Evolutionary conservation across 2,888 invertebrate species (phyloP), one percentile per base, ranked within the genome.

Genomic region (Escarpia spicata): DNA sequence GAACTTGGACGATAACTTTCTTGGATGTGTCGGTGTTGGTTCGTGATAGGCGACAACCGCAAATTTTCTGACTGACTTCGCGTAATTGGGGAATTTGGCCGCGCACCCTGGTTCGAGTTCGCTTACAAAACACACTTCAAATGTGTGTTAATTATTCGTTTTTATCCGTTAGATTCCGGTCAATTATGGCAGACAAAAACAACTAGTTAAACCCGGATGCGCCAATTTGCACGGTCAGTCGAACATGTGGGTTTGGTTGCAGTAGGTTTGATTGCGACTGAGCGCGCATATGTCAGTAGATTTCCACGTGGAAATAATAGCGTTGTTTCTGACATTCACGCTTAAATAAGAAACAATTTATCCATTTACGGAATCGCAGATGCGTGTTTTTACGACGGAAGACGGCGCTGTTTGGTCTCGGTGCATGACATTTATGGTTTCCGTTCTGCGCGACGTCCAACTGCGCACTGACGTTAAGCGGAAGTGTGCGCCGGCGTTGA

Each of bases 121-220:
- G 19, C n/a, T n/a, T 26, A 75, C 19, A 75, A 75, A 4, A n/a
- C 0, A 75, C 75, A 6, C 75, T 75, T 75, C 75, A n/a, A 75
- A 75, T 26, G 75, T 75, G 75, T n/a, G 75, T 75, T 75, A 75
- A 75, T 75, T n/a, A 75, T 75, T 75, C 75, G 37, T 52, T 75
- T 75, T 75, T 19, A 75, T 75, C 75, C 19, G 75, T 6, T n/a
- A 75, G 75, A 26, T 75, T 75, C 75, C 75, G 75, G 19, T 15
- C 75, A 26, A 26, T 26, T 19, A 60, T 19, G 26, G 60, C 60
- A 26, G 60, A 19, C 60, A 15, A 60, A 60, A 60, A 19, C 60
- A 19, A 19, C 75, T 75, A 19, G 75, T 75, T 75, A 75, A 75
- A 75, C 26, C 75, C 26, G 75, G 75, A 75, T 26, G 75, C 75